A percentile compares a stretch with the other conserved stretches of the same genome.
Evolutionary conservation across 2,888 invertebrate species (phyloP).

Genomic region (Rosalia funebris): DNA sequence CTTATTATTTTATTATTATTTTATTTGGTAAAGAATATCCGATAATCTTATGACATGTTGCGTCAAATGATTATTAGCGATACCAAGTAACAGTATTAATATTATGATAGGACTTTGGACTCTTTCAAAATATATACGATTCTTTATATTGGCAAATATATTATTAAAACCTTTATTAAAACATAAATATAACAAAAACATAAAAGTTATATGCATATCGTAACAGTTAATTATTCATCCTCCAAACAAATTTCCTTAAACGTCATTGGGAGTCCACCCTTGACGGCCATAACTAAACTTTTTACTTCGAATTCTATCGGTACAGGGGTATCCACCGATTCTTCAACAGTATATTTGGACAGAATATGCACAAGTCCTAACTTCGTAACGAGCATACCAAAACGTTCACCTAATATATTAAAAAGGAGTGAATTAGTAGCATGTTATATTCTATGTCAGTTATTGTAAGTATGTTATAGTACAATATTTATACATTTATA

Average conservation of each 20-base stretch:
- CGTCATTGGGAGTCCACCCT: conserved; percentile 35
- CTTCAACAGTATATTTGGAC: conserved; percentile 40
- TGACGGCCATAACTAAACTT: conserved; percentile 38
- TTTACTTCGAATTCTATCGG: conserved; percentile 40
- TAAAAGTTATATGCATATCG: no score
- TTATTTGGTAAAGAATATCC: no score
- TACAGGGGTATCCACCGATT: conserved; percentile 33
- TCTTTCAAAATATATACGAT: no score
- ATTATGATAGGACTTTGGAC: no score
- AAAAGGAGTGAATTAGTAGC: neutral
- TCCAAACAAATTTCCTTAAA: conserved; percentile 20
- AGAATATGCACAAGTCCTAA: conserved; percentile 42
- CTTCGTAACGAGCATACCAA: conserved; percentile 43
- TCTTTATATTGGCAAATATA: neutral
- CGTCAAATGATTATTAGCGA: no score
- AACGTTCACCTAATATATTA: conserved; percentile 44
- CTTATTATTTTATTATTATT: no score
- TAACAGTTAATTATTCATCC: no score
- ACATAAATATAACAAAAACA: no score
- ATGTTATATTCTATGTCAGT: neutral
- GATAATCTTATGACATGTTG: no score
- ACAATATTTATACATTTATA: neutral
- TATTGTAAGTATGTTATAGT: neutral
- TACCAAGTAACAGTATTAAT: no score
- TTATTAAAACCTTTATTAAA: neutral